Conservation (phyloP, 2,888 invertebrate species). For the Dermolepida albohirtum region DNA sequence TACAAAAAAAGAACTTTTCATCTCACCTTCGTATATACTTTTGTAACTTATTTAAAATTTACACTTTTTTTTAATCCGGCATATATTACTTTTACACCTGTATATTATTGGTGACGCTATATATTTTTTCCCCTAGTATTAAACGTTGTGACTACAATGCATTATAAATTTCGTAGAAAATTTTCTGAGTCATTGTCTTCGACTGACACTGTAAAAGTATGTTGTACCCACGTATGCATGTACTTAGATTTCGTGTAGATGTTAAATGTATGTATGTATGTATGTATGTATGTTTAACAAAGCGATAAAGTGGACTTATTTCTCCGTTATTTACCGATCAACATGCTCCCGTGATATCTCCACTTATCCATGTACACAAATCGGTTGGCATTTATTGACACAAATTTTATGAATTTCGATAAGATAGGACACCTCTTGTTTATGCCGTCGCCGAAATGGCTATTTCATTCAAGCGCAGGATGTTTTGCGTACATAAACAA, state of each 20-base stretch:
- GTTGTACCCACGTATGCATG: no score
- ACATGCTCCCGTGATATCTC: slow-evolving; percentile 11
- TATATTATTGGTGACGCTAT: no score
- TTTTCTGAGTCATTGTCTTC: slow-evolving; percentile 3
- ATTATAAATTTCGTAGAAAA: slow-evolving; percentile 9
- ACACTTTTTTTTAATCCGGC: no score
- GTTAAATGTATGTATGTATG: not conserved
- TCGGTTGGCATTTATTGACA: slow-evolving; percentile 11
- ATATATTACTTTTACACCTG: no score
- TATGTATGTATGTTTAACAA: not conserved
- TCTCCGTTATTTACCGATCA: slow-evolving; percentile 18
- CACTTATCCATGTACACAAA: not conserved
- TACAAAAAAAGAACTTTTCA: no score
- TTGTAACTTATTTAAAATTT: no score
- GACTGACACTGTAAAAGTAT: not conserved
- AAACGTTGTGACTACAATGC: no score
- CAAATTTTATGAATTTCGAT: slow-evolving; percentile 27
- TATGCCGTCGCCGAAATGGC: not conserved
- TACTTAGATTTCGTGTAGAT: no score
- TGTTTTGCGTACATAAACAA: slow-evolving; percentile 1
- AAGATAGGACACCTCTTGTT: slow-evolving; percentile 26
- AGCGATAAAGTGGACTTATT: slow-evolving; percentile 2
- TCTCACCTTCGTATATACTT: no score
- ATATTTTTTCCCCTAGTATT: no score
- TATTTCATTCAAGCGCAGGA: not conserved